Evolutionary conservation across 2,888 invertebrate species (phyloP), one percentile per base, ranked within the genome.

Genomic region (Meteorus cinctellus): DNA sequence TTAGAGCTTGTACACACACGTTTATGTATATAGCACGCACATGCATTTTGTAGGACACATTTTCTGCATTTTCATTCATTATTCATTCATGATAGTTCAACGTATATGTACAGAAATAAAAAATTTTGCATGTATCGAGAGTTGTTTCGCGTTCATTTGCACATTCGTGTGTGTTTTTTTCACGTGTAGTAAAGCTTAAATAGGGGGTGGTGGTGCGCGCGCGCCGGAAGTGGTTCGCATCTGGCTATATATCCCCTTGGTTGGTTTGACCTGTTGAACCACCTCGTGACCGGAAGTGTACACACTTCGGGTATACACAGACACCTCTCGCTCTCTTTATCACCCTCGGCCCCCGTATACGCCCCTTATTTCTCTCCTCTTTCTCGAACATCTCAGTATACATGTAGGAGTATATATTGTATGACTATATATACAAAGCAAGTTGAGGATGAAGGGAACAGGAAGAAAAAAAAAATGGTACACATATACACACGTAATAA

Each of bases 221-320:
- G 67, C 66, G 82, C 87, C 89, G 89, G 89, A 89, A 89, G 89
- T 88, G 88, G 87, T 89, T 87, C 88, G 24, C 89, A 89, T 89
- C 89, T 89, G 89, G 87, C 87, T 87, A 88, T 51, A 34, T 31
- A 51, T 48, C 65, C 65, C 86, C 86, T 86, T 80, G 72, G 85
- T 87, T 85, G 86, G 88, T 86, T 86, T 89, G 89, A 89, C 89
- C 89, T 89, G 89, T 88, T 89, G 89, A 89, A 89, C 89, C 89
- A 89, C 88, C 89, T 89, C 89, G 86, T 87, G 87, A 88, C 89
- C 89, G 89, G 89, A 89, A 88, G 88, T 86, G 85, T 85, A 86
- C 82, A 85, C 86, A 85, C 83, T 85, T 73, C 84, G 86, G 85
- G 84, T 19, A 19, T 55, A 55, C 10, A 24, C 12, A 66, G 14